phyloP scores from a whole-genome alignment of 2,113 vertebrate genomes.

The Sprattus sprattus region DNA sequence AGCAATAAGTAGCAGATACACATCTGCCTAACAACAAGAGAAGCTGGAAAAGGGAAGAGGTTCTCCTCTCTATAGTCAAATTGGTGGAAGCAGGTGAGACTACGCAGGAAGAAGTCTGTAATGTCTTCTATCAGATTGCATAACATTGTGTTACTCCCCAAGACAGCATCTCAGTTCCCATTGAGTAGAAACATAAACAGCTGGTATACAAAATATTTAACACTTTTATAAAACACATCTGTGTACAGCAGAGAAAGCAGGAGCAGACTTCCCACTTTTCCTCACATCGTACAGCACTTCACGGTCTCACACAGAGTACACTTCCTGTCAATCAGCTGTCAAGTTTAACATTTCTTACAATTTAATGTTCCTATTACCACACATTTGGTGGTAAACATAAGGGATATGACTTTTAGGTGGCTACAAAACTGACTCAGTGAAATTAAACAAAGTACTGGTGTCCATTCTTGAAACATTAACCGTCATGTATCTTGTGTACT shows the following conservation, averaged over 20 bases:
- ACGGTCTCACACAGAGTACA: neutral
- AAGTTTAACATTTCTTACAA: neutral
- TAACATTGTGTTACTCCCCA: neutral
- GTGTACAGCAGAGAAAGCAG: neutral
- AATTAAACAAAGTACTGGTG: neutral
- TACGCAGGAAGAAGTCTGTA: neutral
- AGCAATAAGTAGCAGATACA: neutral
- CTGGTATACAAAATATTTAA: neutral
- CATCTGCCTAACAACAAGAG: neutral
- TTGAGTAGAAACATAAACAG: neutral
- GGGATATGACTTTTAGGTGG: neutral
- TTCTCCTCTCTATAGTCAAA: neutral
- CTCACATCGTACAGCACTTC: neutral
- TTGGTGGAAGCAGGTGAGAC: neutral
- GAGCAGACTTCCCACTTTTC: neutral
- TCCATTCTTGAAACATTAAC: neutral
- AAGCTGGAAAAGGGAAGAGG: neutral
- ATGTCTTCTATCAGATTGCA: neutral
- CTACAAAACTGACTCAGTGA: neutral
- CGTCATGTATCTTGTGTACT: neutral
- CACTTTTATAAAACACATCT: neutral
- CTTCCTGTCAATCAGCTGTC: neutral
- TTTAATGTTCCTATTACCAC: neutral
- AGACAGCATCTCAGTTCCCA: neutral
- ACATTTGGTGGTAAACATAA: neutral